Conservation (phyloP, 2,888 invertebrate species). For the Agrochola macilenta region DNA sequence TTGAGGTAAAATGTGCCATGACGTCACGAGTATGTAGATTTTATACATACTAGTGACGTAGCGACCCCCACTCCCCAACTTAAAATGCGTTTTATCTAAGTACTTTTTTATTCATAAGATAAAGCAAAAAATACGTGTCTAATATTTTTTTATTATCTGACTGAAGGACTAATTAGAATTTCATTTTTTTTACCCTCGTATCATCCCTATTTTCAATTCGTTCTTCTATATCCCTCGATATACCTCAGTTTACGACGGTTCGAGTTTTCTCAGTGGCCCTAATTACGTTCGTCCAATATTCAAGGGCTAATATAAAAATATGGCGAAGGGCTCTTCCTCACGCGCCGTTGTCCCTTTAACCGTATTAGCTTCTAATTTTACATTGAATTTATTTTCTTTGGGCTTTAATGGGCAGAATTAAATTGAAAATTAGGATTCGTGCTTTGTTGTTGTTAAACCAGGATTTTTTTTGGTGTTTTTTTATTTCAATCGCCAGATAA, state of each 20-base stretch:
- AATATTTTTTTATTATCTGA: too few relatives aligned
- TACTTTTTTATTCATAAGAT: too few relatives aligned
- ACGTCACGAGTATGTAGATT: too few relatives aligned
- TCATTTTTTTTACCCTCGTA: too few relatives aligned
- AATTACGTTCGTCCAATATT: slow-evolving; percentile 78
- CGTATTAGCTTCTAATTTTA: slow-evolving; percentile 66
- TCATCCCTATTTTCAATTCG: slow-evolving; percentile 75
- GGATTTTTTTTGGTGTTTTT: background rate
- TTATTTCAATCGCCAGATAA: background rate
- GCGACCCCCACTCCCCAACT: too few relatives aligned
- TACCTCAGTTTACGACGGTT: slow-evolving; percentile 73
- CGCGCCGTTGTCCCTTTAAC: slow-evolving; percentile 71
- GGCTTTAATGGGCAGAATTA: slow-evolving; percentile 15
- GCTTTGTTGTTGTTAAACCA: background rate
- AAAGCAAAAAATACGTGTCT: too few relatives aligned
- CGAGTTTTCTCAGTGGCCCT: slow-evolving; percentile 69
- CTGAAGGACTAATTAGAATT: too few relatives aligned
- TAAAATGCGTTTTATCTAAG: too few relatives aligned
- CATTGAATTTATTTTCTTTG: slow-evolving; percentile 41
- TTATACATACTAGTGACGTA: too few relatives aligned
- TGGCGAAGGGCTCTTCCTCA: slow-evolving; percentile 67
- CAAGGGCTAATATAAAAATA: slow-evolving; percentile 81
- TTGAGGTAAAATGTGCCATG: too few relatives aligned
- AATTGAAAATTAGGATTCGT: slow-evolving; percentile 6
- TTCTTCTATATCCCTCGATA: slow-evolving; percentile 68